Base-by-base conservation (phyloP, 1,140 invertebrate genomes). In the Scaptodrosophila lebanonensis region DNA sequence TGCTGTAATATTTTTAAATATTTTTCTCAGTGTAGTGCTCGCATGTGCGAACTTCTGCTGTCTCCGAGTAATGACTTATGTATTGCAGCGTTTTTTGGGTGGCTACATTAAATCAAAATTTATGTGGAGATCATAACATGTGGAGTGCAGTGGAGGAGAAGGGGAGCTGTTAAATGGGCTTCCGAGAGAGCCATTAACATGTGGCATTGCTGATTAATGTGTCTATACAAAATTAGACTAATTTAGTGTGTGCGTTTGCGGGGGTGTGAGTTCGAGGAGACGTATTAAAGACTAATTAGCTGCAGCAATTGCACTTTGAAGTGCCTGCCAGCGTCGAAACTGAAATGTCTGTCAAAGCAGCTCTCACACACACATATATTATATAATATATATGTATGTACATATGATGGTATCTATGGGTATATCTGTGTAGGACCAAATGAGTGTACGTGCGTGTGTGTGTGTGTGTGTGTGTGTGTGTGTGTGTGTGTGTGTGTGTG, bases 301-400 rank as follows among this genome's bases (percentile, higher is more conserved):
- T 50, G 64, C 66, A 61, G 73, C 73, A 77, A 73, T 77, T 77
- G 75, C 68, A 73, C 45, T 79, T 65, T 77, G 64, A 73, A 77
- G 75, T 73, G 73, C 40, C 67, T 68, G 73, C 51, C 53, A 69
- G 69, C 65, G 66, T 60, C 45, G 71, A 62, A 70, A 73, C 68
- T n/a, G n/a, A n/a, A n/a, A n/a, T n/a, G n/a, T n/a, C n/a, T 73
- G 69, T 73, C 69, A 73, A 72, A 53, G 44, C 48, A 52, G 39
- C 58, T 44, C 36, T 40, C 45, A 62, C 61, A 35, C 49, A 59
- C 47, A 44, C 56, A n/a, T n/a, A n/a, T n/a, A n/a, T n/a, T n/a
- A n/a, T n/a, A n/a, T n/a, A n/a, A n/a, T n/a, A n/a, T n/a, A n/a
- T n/a, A n/a, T n/a, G n/a, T n/a, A n/a, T n/a, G n/a, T n/a, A n/a